Percentiles rank a stretch among this genome's conserved stretches.
These are phyloP conservation scores for Ectropis grisescens DNA, from an alignment of 1,140 invertebrate species.

Conservation along the genomic window DNA sequence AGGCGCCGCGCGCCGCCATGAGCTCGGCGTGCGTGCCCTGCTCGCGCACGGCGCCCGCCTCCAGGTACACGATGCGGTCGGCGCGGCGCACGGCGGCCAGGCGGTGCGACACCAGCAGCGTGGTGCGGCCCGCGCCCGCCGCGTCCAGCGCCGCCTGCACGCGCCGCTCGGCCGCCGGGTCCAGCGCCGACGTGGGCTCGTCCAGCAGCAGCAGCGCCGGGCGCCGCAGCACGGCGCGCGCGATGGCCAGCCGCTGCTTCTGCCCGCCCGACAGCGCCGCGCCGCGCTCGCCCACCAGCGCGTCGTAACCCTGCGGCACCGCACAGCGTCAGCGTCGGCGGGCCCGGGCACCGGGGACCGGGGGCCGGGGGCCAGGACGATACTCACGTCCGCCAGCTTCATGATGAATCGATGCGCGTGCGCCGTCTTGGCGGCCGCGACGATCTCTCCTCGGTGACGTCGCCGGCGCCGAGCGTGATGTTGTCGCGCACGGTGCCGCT, in stretches of 20 bases:
- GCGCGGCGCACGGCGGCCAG: slow-evolving; percentile 24
- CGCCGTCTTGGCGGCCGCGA: slow-evolving; percentile 76
- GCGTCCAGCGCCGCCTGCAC: slow-evolving; percentile 79
- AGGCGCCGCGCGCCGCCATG: slow-evolving; percentile 78
- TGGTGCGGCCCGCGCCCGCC: slow-evolving; percentile 84
- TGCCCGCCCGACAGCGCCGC: slow-evolving; percentile 75
- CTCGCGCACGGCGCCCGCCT: slow-evolving; percentile 80
- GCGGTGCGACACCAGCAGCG: slow-evolving; percentile 87
- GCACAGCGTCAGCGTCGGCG: no score
- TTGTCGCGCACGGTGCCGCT: slow-evolving; percentile 88
- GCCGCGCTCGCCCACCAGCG: slow-evolving; percentile 81
- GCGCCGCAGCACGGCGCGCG: slow-evolving; percentile 77
- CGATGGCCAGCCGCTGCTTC: slow-evolving; percentile 47
- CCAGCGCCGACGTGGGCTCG: slow-evolving; percentile 84
- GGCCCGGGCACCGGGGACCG: no score
- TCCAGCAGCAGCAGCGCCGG: slow-evolving; percentile 82
- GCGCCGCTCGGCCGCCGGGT: slow-evolving; percentile 74
- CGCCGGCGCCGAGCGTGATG: slow-evolving; percentile 69
- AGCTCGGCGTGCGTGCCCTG: slow-evolving; percentile 86
- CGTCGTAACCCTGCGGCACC: slow-evolving; percentile 78
- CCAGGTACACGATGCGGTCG: slow-evolving; percentile 80
- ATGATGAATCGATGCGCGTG: slow-evolving; percentile 87
- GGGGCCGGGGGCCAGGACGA: no score
- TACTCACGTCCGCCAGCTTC: slow-evolving; percentile 76
- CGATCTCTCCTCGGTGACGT: slow-evolving; percentile 73